Percentiles rank a stretch among this genome's conserved stretches.
Evolutionary conservation across 2,113 vertebrate genomes (phyloP).

Genomic region (Clupea harengus): DNA sequence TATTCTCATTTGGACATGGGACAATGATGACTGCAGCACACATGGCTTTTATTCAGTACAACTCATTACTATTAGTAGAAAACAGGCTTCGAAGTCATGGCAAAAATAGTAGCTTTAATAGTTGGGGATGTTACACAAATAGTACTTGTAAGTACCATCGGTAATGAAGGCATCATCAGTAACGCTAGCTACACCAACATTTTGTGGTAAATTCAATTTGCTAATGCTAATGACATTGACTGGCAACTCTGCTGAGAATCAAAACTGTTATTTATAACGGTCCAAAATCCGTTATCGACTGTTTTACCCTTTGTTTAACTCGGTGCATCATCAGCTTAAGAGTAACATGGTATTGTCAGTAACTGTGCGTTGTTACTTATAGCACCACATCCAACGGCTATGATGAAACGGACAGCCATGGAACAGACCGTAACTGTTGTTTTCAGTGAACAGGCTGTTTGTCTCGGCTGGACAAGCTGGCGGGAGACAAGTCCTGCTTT

Average conservation of each 20-base stretch:
- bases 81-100: not conserved
- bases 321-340: not conserved
- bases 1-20: slow-evolving; percentile 7
- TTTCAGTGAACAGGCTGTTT: not conserved
- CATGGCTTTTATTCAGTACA: not conserved
- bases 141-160: not conserved
- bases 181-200: not conserved
- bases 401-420: not conserved
- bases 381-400: not conserved
- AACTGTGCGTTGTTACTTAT: not conserved
- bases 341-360: not conserved
- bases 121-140: not conserved
- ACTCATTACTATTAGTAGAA: slow-evolving; percentile 4
- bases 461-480: not conserved
- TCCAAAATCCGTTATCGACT: not conserved
- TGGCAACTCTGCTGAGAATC: not conserved
- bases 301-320: not conserved
- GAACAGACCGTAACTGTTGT: not conserved
- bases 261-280: not conserved
- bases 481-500: not conserved
- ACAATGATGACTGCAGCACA: not conserved
- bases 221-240: not conserved
- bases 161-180: not conserved
- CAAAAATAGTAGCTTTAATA: not conserved
- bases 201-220: not conserved